phyloP scores from a whole-genome alignment of 2,113 vertebrate genomes.

The Alaudala cheleensis region DNA sequence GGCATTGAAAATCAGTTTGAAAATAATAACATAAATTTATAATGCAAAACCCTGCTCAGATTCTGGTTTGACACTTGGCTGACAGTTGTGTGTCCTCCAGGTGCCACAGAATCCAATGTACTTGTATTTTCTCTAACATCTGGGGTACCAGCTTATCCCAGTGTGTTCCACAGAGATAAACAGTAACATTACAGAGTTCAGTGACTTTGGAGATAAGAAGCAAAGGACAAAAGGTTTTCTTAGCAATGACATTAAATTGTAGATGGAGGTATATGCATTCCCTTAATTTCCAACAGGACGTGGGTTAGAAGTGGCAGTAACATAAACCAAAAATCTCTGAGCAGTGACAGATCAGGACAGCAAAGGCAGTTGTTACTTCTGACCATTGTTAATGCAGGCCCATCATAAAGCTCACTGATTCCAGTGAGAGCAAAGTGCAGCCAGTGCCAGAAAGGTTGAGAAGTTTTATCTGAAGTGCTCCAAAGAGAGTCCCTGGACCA shows the following conservation, averaged over 20 bases:
- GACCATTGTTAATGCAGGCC: neutral
- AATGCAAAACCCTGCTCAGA: neutral
- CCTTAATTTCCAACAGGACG: neutral
- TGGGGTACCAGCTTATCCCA: neutral
- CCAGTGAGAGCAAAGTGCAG: neutral
- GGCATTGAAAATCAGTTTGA: neutral
- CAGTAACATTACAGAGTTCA: conserved; percentile 3
- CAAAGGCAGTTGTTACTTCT: neutral
- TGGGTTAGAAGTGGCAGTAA: neutral
- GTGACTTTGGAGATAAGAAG: conserved; percentile 5
- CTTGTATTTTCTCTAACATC: neutral
- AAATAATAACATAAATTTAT: neutral
- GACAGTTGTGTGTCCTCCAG: neutral
- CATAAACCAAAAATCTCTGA: neutral
- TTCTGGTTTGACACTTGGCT: neutral
- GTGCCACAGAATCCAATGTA: conserved; percentile 20
- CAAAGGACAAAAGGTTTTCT: neutral
- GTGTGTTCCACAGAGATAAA: conserved; percentile 47
- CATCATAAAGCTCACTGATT: neutral
- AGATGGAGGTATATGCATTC: neutral
- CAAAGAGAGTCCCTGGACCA: neutral
- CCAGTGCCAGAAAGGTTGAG: neutral
- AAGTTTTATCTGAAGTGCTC: neutral
- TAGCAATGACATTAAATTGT: conserved; percentile 10
- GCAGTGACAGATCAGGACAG: neutral